These are phyloP conservation scores for Cheirogaleus major DNA, from an alignment of 2,797 vertebrate genomes.

Conservation along the genomic window DNA sequence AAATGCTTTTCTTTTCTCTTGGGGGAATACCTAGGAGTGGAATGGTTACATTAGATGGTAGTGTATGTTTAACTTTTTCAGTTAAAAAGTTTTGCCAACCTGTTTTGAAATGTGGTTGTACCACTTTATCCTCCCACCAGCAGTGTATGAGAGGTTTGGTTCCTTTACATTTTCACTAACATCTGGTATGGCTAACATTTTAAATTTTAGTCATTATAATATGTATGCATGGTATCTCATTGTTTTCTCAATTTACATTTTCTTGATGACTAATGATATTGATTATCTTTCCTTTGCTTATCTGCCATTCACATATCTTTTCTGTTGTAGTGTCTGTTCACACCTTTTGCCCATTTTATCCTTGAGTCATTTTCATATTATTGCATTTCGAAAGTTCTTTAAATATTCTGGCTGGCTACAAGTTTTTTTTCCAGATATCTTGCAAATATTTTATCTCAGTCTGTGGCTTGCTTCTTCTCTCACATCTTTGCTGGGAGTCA, in stretches of 20 bases:
- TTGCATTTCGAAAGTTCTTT: conserved; percentile 6
- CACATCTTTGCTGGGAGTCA: neutral
- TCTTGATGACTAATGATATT: neutral
- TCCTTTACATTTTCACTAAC: neutral
- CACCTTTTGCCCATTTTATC: neutral
- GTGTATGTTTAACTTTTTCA: neutral
- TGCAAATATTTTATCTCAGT: neutral
- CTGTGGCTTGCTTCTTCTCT: neutral
- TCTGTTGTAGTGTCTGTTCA: neutral
- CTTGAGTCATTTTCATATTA: neutral
- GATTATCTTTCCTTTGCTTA: neutral
- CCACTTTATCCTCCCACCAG: neutral
- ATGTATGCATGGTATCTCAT: neutral
- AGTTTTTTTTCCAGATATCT: neutral
- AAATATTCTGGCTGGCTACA: neutral
- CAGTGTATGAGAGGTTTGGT: neutral
- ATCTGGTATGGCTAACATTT: neutral
- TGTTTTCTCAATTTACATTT: neutral
- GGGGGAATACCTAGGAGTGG: neutral
- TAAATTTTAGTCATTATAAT: neutral
- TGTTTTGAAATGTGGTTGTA: neutral
- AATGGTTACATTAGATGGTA: neutral
- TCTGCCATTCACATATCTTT: neutral
- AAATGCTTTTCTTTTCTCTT: neutral
- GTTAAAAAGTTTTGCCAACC: neutral